Evolutionary conservation across 1,140 invertebrate species (phyloP), one percentile per base, ranked within the genome.

Genomic region (Drosophila ananassae): DNA sequence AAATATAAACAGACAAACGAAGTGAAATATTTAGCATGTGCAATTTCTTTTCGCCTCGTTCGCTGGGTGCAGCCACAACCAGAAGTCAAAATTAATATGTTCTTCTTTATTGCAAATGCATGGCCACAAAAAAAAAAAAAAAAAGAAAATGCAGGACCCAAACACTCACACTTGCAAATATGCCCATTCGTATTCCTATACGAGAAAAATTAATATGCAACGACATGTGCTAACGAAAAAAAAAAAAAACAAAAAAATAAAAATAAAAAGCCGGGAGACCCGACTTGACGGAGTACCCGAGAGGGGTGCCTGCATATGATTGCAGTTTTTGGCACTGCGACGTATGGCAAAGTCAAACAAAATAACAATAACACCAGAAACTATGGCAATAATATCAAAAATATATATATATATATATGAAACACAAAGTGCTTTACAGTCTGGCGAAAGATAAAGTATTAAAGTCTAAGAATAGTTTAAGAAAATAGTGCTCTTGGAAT

Each of bases 1-100:
- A 59, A 52, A 44, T 41, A 53, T 30, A 58, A 10, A 58, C 54
- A 13, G 37, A 8, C 0, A 53, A 53, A 84, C 80, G 69, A 73
- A 41, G 48, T 62, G 73, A 87, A 82, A 78, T 87, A 71, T 75
- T 82, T 78, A 75, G 82, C 79, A 85, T 85, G 87, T 85, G 81
- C 68, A 85, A 78, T 85, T 79, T 73, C 54, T 57, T 54, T 21
- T 1, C 7, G 7, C 28, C 39, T 32, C 44, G 32, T 47, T 37
- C 54, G 64, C 71, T 73, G 64, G 64, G 54, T 73, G 78, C 69
- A 78, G 82, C 82, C 81, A 84, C 75, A 85, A 78, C 78, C 82
- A 85, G 83, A 87, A 85, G 82, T 89, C 78, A 76, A 82, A 87
- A 87, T 87, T 87, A 87, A 87, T 89, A 87, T 87, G 83, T 89